These are phyloP conservation scores for Phymorhynchus buccinoides DNA, from an alignment of 1,140 invertebrate species.

Conservation along the genomic window DNA sequence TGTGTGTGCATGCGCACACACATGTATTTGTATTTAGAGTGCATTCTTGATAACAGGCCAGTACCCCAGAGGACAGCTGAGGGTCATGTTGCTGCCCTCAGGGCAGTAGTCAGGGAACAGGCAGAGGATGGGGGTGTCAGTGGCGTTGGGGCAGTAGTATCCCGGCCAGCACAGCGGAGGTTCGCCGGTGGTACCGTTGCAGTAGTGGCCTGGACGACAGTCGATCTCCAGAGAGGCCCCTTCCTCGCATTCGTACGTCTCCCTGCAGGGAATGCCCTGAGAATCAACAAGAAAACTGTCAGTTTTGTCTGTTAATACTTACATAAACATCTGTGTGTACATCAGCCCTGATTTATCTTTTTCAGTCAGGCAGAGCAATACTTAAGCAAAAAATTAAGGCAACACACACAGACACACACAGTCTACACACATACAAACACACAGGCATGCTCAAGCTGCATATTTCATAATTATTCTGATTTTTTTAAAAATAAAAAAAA, in stretches of 20 bases:
- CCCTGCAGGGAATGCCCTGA: constrained; percentile 67
- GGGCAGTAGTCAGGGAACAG: constrained; percentile 67
- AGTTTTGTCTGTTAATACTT: neutral
- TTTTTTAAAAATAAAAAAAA: too few relatives aligned
- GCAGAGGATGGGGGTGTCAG: constrained; percentile 60
- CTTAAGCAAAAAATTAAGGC: too few relatives aligned
- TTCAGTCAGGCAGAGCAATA: too few relatives aligned
- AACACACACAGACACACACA: neutral
- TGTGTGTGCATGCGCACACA: too few relatives aligned
- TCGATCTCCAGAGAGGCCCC: constrained; percentile 61
- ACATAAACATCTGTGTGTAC: neutral
- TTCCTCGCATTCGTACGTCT: constrained; percentile 62
- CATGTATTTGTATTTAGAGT: too few relatives aligned
- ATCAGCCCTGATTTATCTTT: too few relatives aligned
- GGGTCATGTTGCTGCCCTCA: constrained; percentile 64
- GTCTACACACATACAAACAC: neutral
- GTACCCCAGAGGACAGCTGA: constrained; percentile 60
- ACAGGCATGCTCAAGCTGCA: neutral
- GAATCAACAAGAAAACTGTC: neutral
- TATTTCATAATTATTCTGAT: too few relatives aligned
- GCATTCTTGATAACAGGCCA: too few relatives aligned
- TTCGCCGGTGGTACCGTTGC: constrained; percentile 59
- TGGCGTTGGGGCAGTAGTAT: constrained; percentile 67
- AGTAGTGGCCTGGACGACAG: constrained; percentile 65
- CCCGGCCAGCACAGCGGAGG: constrained; percentile 66